These are phyloP conservation scores for Branchipolynoe longqiensis DNA, from an alignment of 2,888 invertebrate species.

Conservation along the genomic window DNA sequence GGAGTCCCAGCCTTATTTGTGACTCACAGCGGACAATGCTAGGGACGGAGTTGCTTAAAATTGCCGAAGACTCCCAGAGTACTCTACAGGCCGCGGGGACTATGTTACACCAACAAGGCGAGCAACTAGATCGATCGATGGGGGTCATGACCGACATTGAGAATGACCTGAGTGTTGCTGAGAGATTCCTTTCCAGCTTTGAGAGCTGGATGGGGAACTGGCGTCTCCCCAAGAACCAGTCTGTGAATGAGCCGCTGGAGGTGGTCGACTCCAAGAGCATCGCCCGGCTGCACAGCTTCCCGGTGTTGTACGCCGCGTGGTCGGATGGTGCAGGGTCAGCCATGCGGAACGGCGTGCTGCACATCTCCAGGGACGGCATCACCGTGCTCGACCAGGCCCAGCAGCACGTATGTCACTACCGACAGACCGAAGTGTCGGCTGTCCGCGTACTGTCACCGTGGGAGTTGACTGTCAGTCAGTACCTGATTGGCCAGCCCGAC, in stretches of 20 bases:
- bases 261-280: conserved; percentile 68
- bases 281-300: conserved; percentile 19
- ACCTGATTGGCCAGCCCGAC: conserved; percentile 71
- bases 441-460: conserved; percentile 71
- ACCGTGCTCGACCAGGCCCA: conserved; percentile 63
- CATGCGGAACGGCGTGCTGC: conserved; percentile 33
- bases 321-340: conserved; percentile 18
- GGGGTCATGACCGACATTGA: conserved; percentile 72
- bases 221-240: conserved; percentile 69
- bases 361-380: conserved; percentile 57
- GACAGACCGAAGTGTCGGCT: conserved; percentile 69
- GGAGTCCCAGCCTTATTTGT: neutral
- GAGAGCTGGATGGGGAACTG: conserved; percentile 75
- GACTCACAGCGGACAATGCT: neutral
- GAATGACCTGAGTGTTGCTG: conserved; percentile 73
- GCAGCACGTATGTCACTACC: conserved; percentile 68
- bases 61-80: conserved; percentile 72
- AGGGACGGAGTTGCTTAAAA: conserved; percentile 69
- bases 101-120: conserved; percentile 70
- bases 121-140: conserved; percentile 70
- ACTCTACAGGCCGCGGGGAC: conserved; percentile 72
- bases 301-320: conserved; percentile 6
- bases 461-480: conserved; percentile 70
- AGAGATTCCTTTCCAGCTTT: conserved; percentile 70
- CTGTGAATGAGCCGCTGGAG: conserved; percentile 67